Percentiles rank a stretch among this genome's conserved stretches.
phyloP scores from a whole-genome alignment of 2,888 invertebrate genomes.

The Agrilus cyanescens region DNA sequence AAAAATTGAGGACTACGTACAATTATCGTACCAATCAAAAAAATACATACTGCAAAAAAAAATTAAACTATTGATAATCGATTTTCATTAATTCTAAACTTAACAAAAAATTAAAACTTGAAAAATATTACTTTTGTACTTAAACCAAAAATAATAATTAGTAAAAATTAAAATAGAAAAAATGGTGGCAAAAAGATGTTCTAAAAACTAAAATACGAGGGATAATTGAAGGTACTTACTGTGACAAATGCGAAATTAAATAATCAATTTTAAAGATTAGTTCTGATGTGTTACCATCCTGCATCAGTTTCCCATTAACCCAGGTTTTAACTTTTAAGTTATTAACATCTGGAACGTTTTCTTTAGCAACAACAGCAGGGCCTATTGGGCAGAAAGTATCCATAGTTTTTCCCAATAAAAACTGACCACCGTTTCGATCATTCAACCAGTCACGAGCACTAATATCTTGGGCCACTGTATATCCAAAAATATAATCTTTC shows the following conservation, averaged over 20 bases:
- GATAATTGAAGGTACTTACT: too few species aligned
- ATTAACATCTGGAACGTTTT: slow-evolving; percentile 59
- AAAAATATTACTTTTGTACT: too few species aligned
- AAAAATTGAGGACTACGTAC: too few species aligned
- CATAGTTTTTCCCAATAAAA: slow-evolving; percentile 69
- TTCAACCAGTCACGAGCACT: slow-evolving; percentile 83
- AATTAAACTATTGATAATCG: too few species aligned
- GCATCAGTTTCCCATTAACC: slow-evolving; percentile 69
- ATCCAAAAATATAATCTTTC: slow-evolving; percentile 68
- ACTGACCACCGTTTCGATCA: slow-evolving; percentile 66
- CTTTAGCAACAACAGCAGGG: slow-evolving; percentile 67
- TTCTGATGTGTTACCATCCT: slow-evolving; percentile 66
- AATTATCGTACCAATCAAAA: too few species aligned
- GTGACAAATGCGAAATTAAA: slow-evolving; percentile 62
- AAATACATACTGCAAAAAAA: too few species aligned
- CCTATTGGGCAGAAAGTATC: slow-evolving; percentile 85
- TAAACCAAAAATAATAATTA: too few species aligned
- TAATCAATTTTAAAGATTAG: slow-evolving; percentile 69
- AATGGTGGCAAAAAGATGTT: too few species aligned
- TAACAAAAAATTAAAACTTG: too few species aligned
- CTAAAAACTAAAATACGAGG: too few species aligned
- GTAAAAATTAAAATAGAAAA: too few species aligned
- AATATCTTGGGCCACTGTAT: slow-evolving; percentile 79
- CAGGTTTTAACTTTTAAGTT: slow-evolving; percentile 56
- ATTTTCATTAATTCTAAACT: too few species aligned